phyloP scores from a whole-genome alignment of 2,113 vertebrate genomes.

The Xiphias gladius region DNA sequence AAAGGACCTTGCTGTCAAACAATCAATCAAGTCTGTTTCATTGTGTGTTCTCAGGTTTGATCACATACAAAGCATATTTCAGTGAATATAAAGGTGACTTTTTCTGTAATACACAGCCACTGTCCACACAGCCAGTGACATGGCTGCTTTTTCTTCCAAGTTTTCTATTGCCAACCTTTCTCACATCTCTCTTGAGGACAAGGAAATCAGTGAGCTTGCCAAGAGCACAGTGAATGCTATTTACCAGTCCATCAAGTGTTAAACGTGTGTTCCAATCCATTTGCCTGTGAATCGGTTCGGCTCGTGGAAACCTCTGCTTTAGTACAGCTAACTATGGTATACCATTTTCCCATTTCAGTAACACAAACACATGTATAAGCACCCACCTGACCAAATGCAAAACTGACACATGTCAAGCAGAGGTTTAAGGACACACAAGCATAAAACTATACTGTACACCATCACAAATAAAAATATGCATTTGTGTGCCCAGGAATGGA shows the following conservation, averaged over 20 bases:
- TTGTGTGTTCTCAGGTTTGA: background rate
- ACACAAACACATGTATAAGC: background rate
- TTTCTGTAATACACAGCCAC: background rate
- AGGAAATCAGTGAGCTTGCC: constrained; percentile 34
- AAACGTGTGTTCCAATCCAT: constrained; percentile 48
- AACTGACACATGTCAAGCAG: background rate
- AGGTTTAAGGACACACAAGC: background rate
- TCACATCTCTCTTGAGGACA: constrained; percentile 29
- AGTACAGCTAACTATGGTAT: constrained; percentile 18
- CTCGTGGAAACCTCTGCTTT: constrained; percentile 11
- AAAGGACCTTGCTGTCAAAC: constrained; percentile 12
- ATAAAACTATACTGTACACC: background rate
- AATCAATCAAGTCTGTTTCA: background rate
- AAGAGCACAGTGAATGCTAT: constrained; percentile 40
- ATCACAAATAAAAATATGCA: background rate
- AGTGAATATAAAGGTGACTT: background rate
- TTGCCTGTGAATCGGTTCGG: constrained; percentile 36
- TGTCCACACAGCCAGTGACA: constrained; percentile 5
- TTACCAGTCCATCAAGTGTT: constrained; percentile 65
- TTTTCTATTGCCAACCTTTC: constrained; percentile 28
- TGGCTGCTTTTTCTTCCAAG: background rate
- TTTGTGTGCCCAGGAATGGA: background rate
- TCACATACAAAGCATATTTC: background rate
- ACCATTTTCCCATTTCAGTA: constrained; percentile 2
- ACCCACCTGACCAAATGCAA: background rate